Percentiles rank a stretch among this genome's conserved stretches.
Evolutionary conservation across 2,888 invertebrate genomes (phyloP).

Genomic region (Plusia festucae): DNA sequence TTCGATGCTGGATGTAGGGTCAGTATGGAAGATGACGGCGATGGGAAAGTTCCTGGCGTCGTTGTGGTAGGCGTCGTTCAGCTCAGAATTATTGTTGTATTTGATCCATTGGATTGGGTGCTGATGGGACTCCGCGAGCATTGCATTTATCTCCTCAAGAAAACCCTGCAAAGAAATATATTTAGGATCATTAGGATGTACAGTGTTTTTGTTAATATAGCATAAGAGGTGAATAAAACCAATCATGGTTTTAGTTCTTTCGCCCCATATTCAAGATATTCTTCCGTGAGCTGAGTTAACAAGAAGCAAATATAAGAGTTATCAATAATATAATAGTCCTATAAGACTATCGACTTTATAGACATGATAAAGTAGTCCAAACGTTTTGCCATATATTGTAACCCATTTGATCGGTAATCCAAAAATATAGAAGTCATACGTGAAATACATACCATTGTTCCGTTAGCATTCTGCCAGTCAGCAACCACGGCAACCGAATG

Average conservation of each 20-base stretch:
- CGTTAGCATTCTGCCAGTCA: slow-evolving; percentile 86
- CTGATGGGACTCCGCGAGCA: slow-evolving; percentile 89
- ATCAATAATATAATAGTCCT: too few species aligned
- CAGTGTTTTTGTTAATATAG: too few species aligned
- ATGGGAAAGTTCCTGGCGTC: slow-evolving; percentile 91
- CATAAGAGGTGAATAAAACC: not conserved
- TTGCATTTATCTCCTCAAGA: slow-evolving; percentile 90
- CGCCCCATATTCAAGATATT: too few species aligned
- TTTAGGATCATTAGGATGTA: not conserved
- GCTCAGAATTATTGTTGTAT: slow-evolving; percentile 91
- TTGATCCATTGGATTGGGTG: slow-evolving; percentile 91
- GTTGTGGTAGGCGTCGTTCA: slow-evolving; percentile 92
- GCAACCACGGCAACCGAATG: slow-evolving; percentile 92
- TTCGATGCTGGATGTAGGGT: slow-evolving; percentile 78
- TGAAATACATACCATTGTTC: slow-evolving; percentile 73
- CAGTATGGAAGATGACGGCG: slow-evolving; percentile 91
- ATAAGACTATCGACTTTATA: too few species aligned
- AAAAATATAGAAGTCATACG: too few species aligned
- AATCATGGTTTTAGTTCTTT: too few species aligned
- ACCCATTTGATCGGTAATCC: too few species aligned
- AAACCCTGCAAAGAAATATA: slow-evolving; percentile 85
- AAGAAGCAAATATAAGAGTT: too few species aligned
- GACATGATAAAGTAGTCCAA: too few species aligned
- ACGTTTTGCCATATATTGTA: too few species aligned
- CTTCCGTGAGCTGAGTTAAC: too few species aligned